Base-by-base conservation (phyloP, 2,113 vertebrate species). In the Pyrgilauda ruficollis region DNA sequence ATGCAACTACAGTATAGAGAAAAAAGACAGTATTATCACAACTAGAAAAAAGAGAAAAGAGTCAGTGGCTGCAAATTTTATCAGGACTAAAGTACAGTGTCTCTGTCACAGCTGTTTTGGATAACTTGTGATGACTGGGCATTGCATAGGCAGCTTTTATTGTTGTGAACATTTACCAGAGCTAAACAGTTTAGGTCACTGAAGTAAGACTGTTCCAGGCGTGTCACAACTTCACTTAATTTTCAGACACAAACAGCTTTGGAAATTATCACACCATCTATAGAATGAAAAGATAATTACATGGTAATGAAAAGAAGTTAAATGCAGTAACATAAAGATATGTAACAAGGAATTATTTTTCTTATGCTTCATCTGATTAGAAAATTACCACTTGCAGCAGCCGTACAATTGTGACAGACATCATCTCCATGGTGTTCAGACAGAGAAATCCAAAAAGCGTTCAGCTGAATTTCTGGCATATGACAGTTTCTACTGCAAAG, bases 241-340 rank as follows among this genome's bases (percentile, higher is more conserved):
- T 96, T 92, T 94, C 59, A 89, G 59, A 89, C 41, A 94, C 67
- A 68, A 96, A 72, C 66, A 89, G 41, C 35, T 62, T 81, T 41
- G 49, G 27, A 86, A 95, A 83, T 88, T 22, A 77, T 75, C 69
- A 61, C 30, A 62, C 2, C 11, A 58, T 66, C 56, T 58, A 22
- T 24, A 89, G 53, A 96, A 93, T 90, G 47, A 93, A 97, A 94
- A 91, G 55, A 94, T 95, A 97, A 97, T 97, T 95, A 63, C 70
- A 87, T 7, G 35, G 55, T 66, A 87, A 72, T 41, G 87, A 97
- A 97, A 95, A 92, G 30, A 97, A 87, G 64, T 83, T 91, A 97
- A 97, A 94, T 90, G 62, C 41, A 75, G 58, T 68, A 93, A 86
- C 39, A 90, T 87, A 95, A 94, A 90, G 39, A 58, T 92, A 81